Evolutionary conservation across 2,797 vertebrate species (phyloP), one percentile per base, ranked within the genome.

Genomic region (Limnodromus scolopaceus): DNA sequence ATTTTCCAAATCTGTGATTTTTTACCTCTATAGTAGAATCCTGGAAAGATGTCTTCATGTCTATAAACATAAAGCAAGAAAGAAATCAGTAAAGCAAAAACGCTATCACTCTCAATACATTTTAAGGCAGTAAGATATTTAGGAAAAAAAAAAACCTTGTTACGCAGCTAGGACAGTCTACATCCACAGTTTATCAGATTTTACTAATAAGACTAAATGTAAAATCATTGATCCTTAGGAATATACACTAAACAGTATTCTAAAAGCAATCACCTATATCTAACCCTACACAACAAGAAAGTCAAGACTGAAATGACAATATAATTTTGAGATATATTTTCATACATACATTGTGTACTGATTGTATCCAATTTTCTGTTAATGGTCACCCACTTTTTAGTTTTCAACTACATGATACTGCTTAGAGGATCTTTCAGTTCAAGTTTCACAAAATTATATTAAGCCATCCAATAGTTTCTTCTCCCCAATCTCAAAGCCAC

Each of bases 11-110:
- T 75, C 41, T 49, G 36, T 16, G 19, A 79, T 75, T 88, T 57
- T 92, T 96, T 97, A 97, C 96, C 95, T 97, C 97, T 63, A 92
- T 3, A 38, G 94, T 13, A 79, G 95, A 97, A 80, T 97, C 96
- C 85, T 94, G 95, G 92, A 89, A 95, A 76, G 96, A 93, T 5
- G 94, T 57, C 95, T 96, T 97, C 91, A 43, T 91, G 36, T 95
- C 96, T 97, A n/a, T 83, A 87, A 95, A 93, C 18, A 97, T 25
- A 89, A 92, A 91, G 92, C 23, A 30, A 94, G 60, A 27, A 94
- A 88, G 32, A 93, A 96, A 82, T 41, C 91, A 96, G 64, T 46
- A 94, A 71, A 30, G 43, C 23, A 81, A 28, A 79, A 93, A 10
- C 34, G 7, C 27, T 55, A 65, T 72, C 66, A 95, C 34, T 66